Conservation (phyloP, 2,797 vertebrate species). For the Morus bassanus region DNA sequence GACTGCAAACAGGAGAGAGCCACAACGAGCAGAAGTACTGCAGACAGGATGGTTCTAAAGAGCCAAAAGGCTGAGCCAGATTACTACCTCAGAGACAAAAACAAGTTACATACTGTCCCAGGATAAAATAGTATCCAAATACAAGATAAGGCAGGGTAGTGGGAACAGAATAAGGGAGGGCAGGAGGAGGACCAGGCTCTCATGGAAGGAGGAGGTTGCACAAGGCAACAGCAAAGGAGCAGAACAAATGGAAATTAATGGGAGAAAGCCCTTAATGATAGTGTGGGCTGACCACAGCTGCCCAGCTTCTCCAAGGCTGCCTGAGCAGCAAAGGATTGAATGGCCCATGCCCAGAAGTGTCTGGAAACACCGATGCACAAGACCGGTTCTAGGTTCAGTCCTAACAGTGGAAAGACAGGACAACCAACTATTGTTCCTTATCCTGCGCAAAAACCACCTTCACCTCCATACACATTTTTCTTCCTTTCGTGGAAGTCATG, state of each 20-base stretch:
- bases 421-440: background rate
- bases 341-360: background rate
- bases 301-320: background rate
- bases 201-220: background rate
- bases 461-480: too few species aligned
- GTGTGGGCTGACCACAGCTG: background rate
- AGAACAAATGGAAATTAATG: background rate
- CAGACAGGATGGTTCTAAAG: background rate
- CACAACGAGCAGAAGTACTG: background rate
- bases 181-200: background rate
- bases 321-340: background rate
- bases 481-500: background rate
- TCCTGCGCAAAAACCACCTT: accelerated
- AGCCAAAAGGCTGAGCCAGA: background rate
- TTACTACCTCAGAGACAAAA: background rate
- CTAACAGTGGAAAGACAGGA: background rate
- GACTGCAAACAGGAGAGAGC: background rate
- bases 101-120: background rate
- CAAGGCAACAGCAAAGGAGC: background rate
- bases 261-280: background rate
- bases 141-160: background rate
- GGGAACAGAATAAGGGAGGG: background rate
- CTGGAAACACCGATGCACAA: background rate
- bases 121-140: background rate
- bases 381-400: background rate